Evolutionary conservation across 2,113 vertebrate genomes (phyloP).

Genomic region (Gnathonemus echidnorhynchus): DNA sequence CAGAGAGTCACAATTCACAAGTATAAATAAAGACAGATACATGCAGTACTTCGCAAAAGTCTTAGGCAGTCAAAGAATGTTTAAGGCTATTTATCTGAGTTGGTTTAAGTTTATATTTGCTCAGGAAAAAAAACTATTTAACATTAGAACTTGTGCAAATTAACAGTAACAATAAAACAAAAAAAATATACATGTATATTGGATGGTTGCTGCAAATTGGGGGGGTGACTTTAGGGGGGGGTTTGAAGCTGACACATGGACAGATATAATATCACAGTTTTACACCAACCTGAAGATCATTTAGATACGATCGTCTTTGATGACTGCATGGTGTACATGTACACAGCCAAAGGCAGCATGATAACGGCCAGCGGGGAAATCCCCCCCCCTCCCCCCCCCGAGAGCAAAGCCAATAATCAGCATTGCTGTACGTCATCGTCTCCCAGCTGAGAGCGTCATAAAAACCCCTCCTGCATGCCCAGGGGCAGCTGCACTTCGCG

Average conservation of each 20-base stretch:
- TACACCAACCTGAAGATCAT: background rate
- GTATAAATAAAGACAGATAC: background rate
- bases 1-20: background rate
- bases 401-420: constrained; percentile 43
- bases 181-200: background rate
- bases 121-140: background rate
- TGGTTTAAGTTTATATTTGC: background rate
- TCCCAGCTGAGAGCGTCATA: constrained; percentile 42
- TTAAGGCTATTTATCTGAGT: background rate
- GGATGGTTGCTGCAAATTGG: background rate
- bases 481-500: constrained; percentile 31
- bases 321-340: background rate
- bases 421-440: constrained; percentile 41
- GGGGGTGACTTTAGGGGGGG: background rate
- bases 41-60: background rate
- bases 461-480: constrained; percentile 44
- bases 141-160: background rate
- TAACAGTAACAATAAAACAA: background rate
- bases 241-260: background rate
- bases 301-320: background rate
- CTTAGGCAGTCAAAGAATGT: background rate
- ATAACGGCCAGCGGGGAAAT: background rate
- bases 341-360: background rate
- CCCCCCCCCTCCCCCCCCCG: background rate
- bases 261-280: background rate